phyloP scores from a whole-genome alignment of 2,113 vertebrate species.

The Petaurus breviceps region DNA sequence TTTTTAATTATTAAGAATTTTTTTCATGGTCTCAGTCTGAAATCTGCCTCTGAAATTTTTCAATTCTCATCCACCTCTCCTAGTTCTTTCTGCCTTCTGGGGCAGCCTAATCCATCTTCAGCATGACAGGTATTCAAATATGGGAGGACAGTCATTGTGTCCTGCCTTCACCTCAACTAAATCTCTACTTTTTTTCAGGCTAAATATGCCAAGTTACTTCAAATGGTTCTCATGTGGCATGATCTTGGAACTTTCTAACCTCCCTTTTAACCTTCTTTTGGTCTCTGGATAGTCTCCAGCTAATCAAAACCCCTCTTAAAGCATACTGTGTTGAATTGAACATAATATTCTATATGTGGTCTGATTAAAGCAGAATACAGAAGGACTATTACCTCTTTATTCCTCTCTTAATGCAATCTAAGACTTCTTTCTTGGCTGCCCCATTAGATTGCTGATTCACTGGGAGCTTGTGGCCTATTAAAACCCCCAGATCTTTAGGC shows the following conservation, averaged over 20 bases:
- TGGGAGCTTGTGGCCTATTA: background rate
- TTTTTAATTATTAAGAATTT: background rate
- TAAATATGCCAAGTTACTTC: background rate
- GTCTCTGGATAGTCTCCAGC: background rate
- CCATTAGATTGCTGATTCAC: background rate
- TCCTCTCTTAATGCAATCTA: background rate
- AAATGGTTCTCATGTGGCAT: background rate
- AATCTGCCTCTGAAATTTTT: background rate
- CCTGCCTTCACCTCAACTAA: background rate
- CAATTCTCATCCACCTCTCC: background rate
- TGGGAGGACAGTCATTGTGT: background rate
- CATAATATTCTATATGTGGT: background rate
- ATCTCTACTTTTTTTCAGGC: background rate
- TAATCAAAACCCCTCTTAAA: background rate
- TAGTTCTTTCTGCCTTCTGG: background rate
- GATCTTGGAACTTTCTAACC: background rate
- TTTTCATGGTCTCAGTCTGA: background rate
- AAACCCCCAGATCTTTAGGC: background rate
- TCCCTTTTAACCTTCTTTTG: background rate
- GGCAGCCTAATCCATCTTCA: background rate
- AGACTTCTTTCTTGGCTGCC: background rate
- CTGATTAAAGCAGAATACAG: background rate
- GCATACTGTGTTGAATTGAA: background rate
- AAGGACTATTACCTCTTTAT: background rate
- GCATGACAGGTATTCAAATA: background rate